Base-by-base conservation (phyloP, 2,888 invertebrate species). In the Drosophila testacea region DNA sequence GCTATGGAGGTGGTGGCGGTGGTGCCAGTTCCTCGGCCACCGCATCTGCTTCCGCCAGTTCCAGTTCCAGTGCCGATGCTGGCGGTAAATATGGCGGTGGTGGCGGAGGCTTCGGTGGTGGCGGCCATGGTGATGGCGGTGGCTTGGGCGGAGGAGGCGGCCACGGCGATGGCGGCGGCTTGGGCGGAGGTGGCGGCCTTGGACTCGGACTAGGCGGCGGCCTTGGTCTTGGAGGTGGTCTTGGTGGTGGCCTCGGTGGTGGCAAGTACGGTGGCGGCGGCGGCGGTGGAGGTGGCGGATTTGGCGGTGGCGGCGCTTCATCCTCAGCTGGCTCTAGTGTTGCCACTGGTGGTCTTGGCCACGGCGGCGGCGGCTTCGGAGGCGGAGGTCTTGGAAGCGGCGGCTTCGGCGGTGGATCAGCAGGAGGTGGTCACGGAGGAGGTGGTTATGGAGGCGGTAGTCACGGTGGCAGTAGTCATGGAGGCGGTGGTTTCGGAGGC, bases 1-100 rank as follows among this genome's bases (percentile, higher is more conserved):
- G 87, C 11, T 83, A 77, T 28, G 80, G 74, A 11, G 73, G 69
- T 4, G 81, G 89, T 0, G 84, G 62, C 4, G 70, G 76, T 32
- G 73, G 67, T n/a, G 59, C 65, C n/a, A 60, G 67, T 28, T 60
- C 71, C 0, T 70, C 77, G 13, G 64, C 73, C 13, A 50, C 72
- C 3, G 60, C 84, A n/a, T 74, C 85, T 1, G 76, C 79, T 10
- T 73, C 79, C 22, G 70, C 81, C 4, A 60, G 28, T n/a, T 65
- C 71, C 6, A 57, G 57, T 30, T 65, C 71, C 6, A 57, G 57
- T 30, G 64, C 68, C 41, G 55, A 32, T 47, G 68, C 47, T 10
- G 68, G 77, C 4, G 74, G 71, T 16, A 62, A 62, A 57, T 66
- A 27, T 28, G 75, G 74, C 13, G 60, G 66, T 7, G 71, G 71